Conservation (phyloP, 2,113 vertebrate species). For the Thymallus thymallus region DNA sequence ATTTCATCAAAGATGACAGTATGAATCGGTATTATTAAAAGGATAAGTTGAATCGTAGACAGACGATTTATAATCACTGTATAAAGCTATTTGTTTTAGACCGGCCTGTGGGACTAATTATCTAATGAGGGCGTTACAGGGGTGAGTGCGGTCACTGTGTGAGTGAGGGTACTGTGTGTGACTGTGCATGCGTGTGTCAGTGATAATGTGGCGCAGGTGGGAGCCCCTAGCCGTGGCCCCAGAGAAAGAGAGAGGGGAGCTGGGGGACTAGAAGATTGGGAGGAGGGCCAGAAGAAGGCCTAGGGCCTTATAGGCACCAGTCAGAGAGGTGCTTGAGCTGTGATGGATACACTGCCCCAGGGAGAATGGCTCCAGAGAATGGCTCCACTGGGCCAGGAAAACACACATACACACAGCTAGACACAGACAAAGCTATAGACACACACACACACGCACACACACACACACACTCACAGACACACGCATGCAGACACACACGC, state of each 20-base stretch:
- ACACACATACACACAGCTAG: slow-evolving; percentile 40
- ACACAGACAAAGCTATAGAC: slow-evolving; percentile 40
- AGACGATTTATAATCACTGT: background rate
- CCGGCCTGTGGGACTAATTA: slow-evolving; percentile 69
- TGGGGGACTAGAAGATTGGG: slow-evolving; percentile 45
- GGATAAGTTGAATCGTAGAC: no score
- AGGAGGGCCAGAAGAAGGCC: slow-evolving; percentile 58
- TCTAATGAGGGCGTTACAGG: slow-evolving; percentile 69
- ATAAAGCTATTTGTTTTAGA: slow-evolving; percentile 58
- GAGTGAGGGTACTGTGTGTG: slow-evolving; percentile 10
- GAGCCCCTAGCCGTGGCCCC: no score
- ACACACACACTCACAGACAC: slow-evolving; percentile 37
- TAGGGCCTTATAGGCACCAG: slow-evolving; percentile 57
- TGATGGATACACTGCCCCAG: slow-evolving; percentile 77
- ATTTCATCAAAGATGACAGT: slow-evolving; percentile 8
- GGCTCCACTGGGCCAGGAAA: slow-evolving; percentile 61
- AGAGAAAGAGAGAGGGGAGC: slow-evolving; percentile 46
- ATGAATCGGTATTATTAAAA: no score
- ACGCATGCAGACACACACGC: no score
- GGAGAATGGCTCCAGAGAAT: no score
- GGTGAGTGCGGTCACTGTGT: no score
- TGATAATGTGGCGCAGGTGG: no score
- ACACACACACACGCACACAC: background rate
- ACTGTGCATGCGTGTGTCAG: slow-evolving; percentile 18
- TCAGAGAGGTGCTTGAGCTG: slow-evolving; percentile 62